These are phyloP conservation scores for Gymnoscelis rufifasciata DNA, from an alignment of 2,888 invertebrate genomes.

Conservation along the genomic window DNA sequence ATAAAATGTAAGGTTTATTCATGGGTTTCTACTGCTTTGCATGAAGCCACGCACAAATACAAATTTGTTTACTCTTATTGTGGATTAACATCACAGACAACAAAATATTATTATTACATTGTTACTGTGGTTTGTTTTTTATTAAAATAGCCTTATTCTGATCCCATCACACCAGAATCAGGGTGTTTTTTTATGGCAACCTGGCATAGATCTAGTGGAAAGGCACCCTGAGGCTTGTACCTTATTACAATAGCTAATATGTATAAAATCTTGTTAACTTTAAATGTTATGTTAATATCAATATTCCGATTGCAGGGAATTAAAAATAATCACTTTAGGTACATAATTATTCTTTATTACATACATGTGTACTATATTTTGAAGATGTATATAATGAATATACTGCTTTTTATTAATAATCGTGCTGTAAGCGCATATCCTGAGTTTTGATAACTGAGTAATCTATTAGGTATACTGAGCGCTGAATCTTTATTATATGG, in stretches of 20 bases:
- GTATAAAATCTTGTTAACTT: slow-evolving; percentile 42
- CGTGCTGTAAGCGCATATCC: slow-evolving; percentile 73
- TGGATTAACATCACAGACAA: slow-evolving; percentile 53
- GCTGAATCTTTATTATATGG: slow-evolving; percentile 57
- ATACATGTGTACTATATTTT: slow-evolving; percentile 45
- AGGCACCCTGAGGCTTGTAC: too few relatives aligned
- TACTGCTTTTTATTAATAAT: slow-evolving; percentile 50
- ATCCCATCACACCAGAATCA: too few relatives aligned
- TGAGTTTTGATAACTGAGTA: slow-evolving; percentile 46
- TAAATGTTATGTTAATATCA: slow-evolving; percentile 50
- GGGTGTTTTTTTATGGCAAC: too few relatives aligned
- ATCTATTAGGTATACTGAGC: slow-evolving; percentile 54
- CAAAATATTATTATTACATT: slow-evolving; percentile 47
- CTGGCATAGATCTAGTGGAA: too few relatives aligned
- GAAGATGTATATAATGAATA: slow-evolving; percentile 32
- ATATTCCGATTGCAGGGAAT: slow-evolving; percentile 47
- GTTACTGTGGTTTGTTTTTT: slow-evolving; percentile 74
- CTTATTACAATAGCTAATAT: slow-evolving; percentile 8
- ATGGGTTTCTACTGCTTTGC: neutral
- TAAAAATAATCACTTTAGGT: slow-evolving; percentile 35
- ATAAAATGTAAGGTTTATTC: slow-evolving; percentile 3
- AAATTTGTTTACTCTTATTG: slow-evolving; percentile 32
- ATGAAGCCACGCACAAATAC: slow-evolving; percentile 21
- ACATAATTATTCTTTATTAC: slow-evolving; percentile 39
- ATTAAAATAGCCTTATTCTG: slow-evolving; percentile 31